Evolutionary conservation across 2,797 vertebrate species (phyloP).

Genomic region (Parauchenoglanis ngamensis): DNA sequence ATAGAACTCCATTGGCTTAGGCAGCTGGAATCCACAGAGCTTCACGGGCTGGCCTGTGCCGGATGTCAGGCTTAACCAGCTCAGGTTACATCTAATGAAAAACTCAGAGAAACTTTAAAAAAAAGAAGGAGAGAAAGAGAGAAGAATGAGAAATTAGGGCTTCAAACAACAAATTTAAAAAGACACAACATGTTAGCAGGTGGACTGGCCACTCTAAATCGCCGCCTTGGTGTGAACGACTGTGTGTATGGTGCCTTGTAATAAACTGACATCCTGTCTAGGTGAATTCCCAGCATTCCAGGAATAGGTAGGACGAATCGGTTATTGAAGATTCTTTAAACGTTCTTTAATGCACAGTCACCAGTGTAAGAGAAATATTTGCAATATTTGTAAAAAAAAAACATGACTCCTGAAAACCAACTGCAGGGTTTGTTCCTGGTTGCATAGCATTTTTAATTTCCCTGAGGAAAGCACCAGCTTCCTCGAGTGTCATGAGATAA

Average conservation of each 20-base stretch:
- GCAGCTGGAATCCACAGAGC: conserved; percentile 77
- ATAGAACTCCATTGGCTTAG: conserved; percentile 76
- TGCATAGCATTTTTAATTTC: not conserved
- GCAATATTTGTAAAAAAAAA: too few species aligned
- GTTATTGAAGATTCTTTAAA: not conserved
- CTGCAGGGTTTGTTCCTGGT: not conserved
- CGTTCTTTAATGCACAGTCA: not conserved
- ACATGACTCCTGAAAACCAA: not conserved
- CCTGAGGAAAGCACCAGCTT: not conserved
- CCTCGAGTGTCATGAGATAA: not conserved
- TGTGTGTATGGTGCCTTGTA: not conserved
- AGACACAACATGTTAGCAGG: not conserved
- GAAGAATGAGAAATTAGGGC: not conserved
- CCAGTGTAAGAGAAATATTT: not conserved
- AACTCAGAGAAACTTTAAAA: conserved; percentile 80
- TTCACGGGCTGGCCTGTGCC: conserved; percentile 66
- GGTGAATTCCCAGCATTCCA: not conserved
- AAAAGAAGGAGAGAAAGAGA: not conserved
- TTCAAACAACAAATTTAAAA: not conserved
- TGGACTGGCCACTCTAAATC: not conserved
- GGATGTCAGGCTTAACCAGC: conserved; percentile 76
- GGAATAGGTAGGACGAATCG: not conserved
- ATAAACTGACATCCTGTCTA: not conserved
- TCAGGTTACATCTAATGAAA: conserved; percentile 75
- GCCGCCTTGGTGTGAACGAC: not conserved